phyloP scores from a whole-genome alignment of 1,140 invertebrate species.

The Potamilus streckersoni region DNA sequence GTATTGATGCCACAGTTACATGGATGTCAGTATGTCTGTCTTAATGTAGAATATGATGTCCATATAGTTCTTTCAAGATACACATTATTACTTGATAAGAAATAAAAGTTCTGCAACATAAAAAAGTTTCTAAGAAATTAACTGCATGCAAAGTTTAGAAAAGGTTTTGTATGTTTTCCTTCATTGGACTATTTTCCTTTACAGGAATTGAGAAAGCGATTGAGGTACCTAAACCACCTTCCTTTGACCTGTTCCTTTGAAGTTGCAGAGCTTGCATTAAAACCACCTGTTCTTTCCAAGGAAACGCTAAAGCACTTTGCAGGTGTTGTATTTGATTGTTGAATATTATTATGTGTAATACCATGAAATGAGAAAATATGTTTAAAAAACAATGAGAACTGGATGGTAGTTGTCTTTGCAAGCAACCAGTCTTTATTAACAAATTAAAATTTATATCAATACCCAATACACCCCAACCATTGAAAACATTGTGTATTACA shows the following conservation, averaged over 20 bases:
- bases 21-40: too few species aligned
- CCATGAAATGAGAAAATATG: background rate
- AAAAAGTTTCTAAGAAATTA: too few species aligned
- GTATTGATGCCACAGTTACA: too few species aligned
- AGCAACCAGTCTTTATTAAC: background rate
- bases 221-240: slow-evolving; percentile 88
- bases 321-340: slow-evolving; percentile 36
- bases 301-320: slow-evolving; percentile 64
- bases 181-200: slow-evolving; percentile 15
- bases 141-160: too few species aligned
- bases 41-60: too few species aligned
- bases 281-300: slow-evolving; percentile 77
- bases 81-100: too few species aligned
- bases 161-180: background rate
- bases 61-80: too few species aligned
- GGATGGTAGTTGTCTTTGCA: background rate
- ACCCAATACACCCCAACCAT: background rate
- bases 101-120: too few species aligned
- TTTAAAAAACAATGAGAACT: background rate
- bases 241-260: slow-evolving; percentile 91
- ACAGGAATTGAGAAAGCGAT: slow-evolving; percentile 74
- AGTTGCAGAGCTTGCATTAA: slow-evolving; percentile 86
- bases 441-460: background rate
- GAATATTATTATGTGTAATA: background rate
- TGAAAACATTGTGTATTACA: too few species aligned